Conservation (phyloP, 2,113 vertebrate species). For the Dendropsophus ebraccatus region DNA sequence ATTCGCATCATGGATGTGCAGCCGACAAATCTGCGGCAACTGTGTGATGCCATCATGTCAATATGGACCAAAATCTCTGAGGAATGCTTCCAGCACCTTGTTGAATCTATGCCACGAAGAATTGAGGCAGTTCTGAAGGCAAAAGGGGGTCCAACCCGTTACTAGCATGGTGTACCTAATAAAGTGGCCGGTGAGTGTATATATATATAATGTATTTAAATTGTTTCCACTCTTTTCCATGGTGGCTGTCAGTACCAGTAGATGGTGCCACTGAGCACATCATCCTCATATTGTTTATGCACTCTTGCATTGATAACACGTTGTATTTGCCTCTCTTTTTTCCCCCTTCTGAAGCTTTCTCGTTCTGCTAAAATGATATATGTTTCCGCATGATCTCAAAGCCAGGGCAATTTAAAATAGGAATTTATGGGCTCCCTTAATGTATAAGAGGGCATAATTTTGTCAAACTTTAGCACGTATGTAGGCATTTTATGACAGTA, state of each 20-base stretch:
- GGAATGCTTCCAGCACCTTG: too few relatives aligned
- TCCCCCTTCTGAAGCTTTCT: neutral
- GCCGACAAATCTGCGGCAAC: too few relatives aligned
- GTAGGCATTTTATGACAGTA: conserved; percentile 59
- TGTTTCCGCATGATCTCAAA: conserved; percentile 58
- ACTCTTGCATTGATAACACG: conserved; percentile 29
- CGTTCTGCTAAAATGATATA: conserved; percentile 52
- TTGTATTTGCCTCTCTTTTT: conserved; percentile 19
- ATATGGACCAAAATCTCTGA: too few relatives aligned
- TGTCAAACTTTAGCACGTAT: conserved; percentile 59
- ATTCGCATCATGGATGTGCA: too few relatives aligned
- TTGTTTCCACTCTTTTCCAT: neutral
- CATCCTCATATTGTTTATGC: conserved; percentile 41
- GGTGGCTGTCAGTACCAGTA: conserved; percentile 16
- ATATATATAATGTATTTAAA: neutral
- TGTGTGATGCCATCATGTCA: too few relatives aligned
- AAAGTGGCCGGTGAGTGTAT: too few relatives aligned
- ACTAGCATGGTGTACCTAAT: too few relatives aligned
- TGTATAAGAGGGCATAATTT: conserved; percentile 60
- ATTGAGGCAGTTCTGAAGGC: too few relatives aligned
- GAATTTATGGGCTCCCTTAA: conserved; percentile 60
- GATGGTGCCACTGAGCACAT: conserved; percentile 34
- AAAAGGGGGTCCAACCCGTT: too few relatives aligned
- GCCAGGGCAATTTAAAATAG: conserved; percentile 58
- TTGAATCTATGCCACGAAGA: too few relatives aligned